Conservation (phyloP, 2,113 vertebrate genomes). For the Oryzias melastigma region DNA sequence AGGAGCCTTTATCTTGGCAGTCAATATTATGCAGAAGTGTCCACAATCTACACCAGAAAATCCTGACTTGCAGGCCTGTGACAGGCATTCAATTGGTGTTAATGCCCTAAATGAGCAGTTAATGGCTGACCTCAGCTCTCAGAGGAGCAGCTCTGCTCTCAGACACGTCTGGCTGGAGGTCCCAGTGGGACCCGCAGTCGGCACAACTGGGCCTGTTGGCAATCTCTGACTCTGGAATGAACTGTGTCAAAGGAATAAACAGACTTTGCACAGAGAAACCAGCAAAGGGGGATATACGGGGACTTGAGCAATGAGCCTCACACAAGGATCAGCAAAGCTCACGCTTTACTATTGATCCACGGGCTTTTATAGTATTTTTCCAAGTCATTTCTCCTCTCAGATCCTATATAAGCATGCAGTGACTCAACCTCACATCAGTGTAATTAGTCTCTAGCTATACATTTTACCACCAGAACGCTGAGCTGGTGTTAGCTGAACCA, state of each 20-base stretch:
- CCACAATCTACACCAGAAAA: conserved; percentile 43
- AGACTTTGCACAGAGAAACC: conserved; percentile 21
- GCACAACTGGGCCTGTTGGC: conserved; percentile 60
- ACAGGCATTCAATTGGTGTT: conserved; percentile 55
- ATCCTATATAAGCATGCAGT: conserved; percentile 46
- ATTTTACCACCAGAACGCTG: conserved; percentile 43
- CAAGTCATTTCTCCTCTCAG: conserved; percentile 57
- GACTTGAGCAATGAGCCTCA: conserved; percentile 39
- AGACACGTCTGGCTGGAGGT: conserved; percentile 60
- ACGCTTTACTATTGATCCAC: conserved; percentile 58
- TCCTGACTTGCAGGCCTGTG: conserved; percentile 56
- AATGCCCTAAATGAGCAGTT: conserved; percentile 48
- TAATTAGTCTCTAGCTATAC: conserved; percentile 63
- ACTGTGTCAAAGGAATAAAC: conserved; percentile 65
- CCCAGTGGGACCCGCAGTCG: conserved; percentile 68
- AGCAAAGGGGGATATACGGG: background rate
- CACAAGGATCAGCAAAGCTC: conserved; percentile 62
- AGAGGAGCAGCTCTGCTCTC: conserved; percentile 57
- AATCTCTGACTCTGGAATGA: conserved; percentile 59
- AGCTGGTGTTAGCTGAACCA: conserved; percentile 63
- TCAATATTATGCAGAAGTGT: conserved; percentile 58
- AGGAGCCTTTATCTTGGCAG: conserved; percentile 46
- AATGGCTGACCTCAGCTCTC: conserved; percentile 74
- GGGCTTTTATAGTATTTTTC: conserved; percentile 52
- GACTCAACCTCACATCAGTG: conserved; percentile 43